Evolutionary conservation across 2,797 vertebrate genomes (phyloP).

Genomic region (Characodon lateralis): DNA sequence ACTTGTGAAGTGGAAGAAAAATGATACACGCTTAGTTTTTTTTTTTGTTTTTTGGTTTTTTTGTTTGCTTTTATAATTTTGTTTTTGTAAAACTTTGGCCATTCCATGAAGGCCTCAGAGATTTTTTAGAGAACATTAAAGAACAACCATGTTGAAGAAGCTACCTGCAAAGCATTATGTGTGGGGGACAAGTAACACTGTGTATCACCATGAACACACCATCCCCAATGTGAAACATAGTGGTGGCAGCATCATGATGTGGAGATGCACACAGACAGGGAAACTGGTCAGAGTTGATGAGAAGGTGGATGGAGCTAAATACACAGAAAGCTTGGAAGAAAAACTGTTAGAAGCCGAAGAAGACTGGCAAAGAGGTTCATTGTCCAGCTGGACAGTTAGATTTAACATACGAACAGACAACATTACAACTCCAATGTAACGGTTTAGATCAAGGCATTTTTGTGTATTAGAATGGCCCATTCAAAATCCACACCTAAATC

Average conservation of each 20-base stretch:
- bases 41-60: too few species aligned
- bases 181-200: too few species aligned
- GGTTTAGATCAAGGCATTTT: neutral
- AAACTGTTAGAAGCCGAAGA: neutral
- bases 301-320: neutral
- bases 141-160: too few species aligned
- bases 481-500: neutral
- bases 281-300: neutral
- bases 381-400: neutral
- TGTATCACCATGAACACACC: too few species aligned
- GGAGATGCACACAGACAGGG: neutral
- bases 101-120: neutral
- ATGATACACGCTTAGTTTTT: too few species aligned
- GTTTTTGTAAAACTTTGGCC: neutral
- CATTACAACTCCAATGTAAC: neutral
- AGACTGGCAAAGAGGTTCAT: neutral
- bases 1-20: too few species aligned
- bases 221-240: too few species aligned
- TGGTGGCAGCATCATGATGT: neutral
- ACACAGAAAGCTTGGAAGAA: neutral
- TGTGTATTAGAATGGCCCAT: neutral
- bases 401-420: neutral
- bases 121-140: neutral
- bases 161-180: too few species aligned
- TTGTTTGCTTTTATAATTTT: neutral